A percentile compares a stretch with the other conserved stretches of the same genome.
phyloP scores from a whole-genome alignment of 2,888 invertebrate genomes.

The Aelia acuminata region DNA sequence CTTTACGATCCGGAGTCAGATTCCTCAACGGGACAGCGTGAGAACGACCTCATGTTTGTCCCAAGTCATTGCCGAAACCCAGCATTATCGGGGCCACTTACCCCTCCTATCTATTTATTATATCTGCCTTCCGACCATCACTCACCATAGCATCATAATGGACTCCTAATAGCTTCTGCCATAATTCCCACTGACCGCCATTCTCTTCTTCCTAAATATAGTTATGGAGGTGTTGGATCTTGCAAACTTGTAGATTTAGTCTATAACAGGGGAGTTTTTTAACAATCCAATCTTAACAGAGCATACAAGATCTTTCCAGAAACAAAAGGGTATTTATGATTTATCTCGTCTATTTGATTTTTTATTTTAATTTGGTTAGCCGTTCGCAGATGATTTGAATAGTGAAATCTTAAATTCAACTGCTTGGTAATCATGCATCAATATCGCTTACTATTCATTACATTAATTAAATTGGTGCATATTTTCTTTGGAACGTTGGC shows the following conservation, averaged over 20 bases:
- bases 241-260: not conserved
- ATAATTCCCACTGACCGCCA: slow-evolving; percentile 35
- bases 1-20: slow-evolving; percentile 45
- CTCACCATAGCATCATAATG: slow-evolving; percentile 44
- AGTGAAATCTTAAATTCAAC: no score
- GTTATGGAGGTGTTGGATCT: not conserved
- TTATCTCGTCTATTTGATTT: no score
- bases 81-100: slow-evolving; percentile 48
- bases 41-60: slow-evolving; percentile 47
- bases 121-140: slow-evolving; percentile 50
- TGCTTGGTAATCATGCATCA: no score
- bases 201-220: slow-evolving; percentile 12
- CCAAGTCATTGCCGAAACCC: slow-evolving; percentile 55
- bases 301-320: no score
- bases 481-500: no score
- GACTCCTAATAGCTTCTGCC: slow-evolving; percentile 45
- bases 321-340: no score
- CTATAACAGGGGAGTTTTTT: not conserved
- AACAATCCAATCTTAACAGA: not conserved
- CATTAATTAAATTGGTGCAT: no score
- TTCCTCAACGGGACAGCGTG: slow-evolving; percentile 48
- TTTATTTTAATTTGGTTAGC: no score
- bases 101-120: slow-evolving; percentile 44
- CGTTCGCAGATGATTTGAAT: no score
- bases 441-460: no score